Evolutionary conservation across 2,888 invertebrate genomes (phyloP).

Genomic region (Ophioninae sp.): DNA sequence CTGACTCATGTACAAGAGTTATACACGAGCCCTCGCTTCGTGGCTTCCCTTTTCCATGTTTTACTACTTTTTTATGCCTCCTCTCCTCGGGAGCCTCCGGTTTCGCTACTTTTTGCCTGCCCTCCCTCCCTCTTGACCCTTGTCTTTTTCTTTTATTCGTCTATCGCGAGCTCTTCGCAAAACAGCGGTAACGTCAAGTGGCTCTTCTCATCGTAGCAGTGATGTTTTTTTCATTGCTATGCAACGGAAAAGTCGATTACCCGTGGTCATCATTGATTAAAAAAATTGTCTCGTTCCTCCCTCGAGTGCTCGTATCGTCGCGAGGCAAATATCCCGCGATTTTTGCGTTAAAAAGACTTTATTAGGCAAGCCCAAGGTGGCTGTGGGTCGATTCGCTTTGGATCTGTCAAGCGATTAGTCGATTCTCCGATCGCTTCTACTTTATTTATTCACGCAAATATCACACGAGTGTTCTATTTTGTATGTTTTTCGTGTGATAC

Average conservation of each 20-base stretch:
- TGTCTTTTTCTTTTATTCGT: neutral
- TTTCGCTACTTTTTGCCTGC: neutral
- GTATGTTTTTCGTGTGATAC: too few species aligned
- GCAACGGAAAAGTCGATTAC: neutral
- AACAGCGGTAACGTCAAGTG: neutral
- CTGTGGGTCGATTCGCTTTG: too few species aligned
- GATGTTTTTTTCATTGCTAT: neutral
- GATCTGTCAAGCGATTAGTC: too few species aligned
- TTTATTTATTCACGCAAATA: too few species aligned
- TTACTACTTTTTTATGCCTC: slow-evolving; percentile 40
- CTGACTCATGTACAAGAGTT: slow-evolving; percentile 52
- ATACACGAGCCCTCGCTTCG: slow-evolving; percentile 18
- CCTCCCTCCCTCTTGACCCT: neutral
- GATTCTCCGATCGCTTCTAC: too few species aligned
- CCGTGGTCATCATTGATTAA: too few species aligned
- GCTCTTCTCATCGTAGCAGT: neutral
- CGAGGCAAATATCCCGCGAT: neutral
- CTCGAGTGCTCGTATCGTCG: neutral
- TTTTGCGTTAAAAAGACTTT: neutral
- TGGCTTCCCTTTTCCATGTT: slow-evolving; percentile 46
- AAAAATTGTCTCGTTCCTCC: neutral
- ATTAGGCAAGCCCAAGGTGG: too few species aligned
- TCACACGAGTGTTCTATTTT: too few species aligned
- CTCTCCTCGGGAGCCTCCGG: neutral
- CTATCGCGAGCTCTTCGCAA: neutral